A percentile compares a stretch with the other conserved stretches of the same genome.
phyloP scores from a whole-genome alignment of 2,113 vertebrate species.

The Trematocara marginatum region DNA sequence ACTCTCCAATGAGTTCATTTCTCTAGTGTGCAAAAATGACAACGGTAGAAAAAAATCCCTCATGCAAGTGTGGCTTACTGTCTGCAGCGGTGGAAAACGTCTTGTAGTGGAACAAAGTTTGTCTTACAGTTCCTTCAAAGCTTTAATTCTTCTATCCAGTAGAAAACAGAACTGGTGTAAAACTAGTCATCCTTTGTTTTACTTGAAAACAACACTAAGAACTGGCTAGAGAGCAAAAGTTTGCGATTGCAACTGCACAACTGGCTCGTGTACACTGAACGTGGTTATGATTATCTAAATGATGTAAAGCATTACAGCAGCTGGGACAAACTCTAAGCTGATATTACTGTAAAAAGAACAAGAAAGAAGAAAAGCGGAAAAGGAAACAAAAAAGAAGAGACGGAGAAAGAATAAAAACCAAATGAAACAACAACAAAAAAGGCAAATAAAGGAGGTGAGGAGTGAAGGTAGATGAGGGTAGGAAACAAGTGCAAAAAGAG shows the following conservation, averaged over 20 bases:
- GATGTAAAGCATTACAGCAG: background rate
- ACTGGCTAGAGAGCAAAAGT: background rate
- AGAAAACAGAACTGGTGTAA: slow-evolving; percentile 12
- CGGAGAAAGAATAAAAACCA: background rate
- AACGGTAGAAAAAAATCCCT: background rate
- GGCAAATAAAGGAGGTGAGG: background rate
- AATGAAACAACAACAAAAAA: background rate
- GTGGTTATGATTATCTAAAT: background rate
- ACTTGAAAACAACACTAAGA: background rate
- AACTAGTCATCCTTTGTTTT: background rate
- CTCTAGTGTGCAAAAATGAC: slow-evolving; percentile 25
- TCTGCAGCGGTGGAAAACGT: background rate
- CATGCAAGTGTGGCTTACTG: slow-evolving; percentile 1
- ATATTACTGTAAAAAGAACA: background rate
- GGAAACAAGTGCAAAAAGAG: background rate
- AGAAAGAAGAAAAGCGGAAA: background rate
- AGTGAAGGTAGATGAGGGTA: background rate
- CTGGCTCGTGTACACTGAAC: background rate
- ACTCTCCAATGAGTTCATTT: background rate
- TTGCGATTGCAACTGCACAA: background rate
- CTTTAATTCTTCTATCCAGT: background rate
- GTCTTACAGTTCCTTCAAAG: background rate
- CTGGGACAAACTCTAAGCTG: background rate
- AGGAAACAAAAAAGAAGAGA: background rate
- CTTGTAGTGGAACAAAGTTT: slow-evolving; percentile 21